Base-by-base conservation (phyloP, 2,113 vertebrate genomes). In the Halcyon malimbica region DNA sequence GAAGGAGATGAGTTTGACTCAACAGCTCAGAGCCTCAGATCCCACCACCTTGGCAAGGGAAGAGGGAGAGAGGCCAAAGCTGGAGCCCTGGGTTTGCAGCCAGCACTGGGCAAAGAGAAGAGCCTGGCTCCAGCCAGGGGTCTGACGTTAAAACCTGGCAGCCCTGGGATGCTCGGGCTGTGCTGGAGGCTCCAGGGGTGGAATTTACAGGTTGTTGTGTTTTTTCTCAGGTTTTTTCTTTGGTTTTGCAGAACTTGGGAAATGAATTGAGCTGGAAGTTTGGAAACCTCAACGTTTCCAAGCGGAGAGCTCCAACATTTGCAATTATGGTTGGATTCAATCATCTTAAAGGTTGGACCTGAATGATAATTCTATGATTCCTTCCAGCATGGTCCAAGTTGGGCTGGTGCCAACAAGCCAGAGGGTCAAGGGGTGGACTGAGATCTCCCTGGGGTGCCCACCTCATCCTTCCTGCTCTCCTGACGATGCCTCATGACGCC, bases 281-380 rank as follows among this genome's bases (percentile, higher is more conserved):
- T 15, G 13, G 26, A 29, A 42, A 82, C 25, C 59, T 42, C 54
- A 3, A 5, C 0, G 1, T 26, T 56, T n/a, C 1, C 2, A 19
- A 29, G 59, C 0, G 0, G 23, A 13, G 41, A 26, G 14, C 37
- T 17, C 35, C 51, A 1, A 24, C 6, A 0, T 5, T 28, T 29
- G 28, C n/a, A 16, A 3, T 4, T 2, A 17, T 4, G 23, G 23
- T 25, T 37, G 60, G 35, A 25, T 15, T 37, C 24, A 15, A 11
- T 16, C 6, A 37, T 37, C 35, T 39, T 16, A 10, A 62, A 37
- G 60, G 37, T 35, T 35, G 35, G 35, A 62, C 60, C 24, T 25
- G 25, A 62, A 39, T 24, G 5, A 19, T 19, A 39, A 25, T 25
- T 62, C 35, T 10, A 39, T 11, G 60, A 62, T 37, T 25, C 54